These are phyloP conservation scores for Mizuhopecten yessoensis DNA, from an alignment of 1,140 invertebrate genomes.

Conservation along the genomic window DNA sequence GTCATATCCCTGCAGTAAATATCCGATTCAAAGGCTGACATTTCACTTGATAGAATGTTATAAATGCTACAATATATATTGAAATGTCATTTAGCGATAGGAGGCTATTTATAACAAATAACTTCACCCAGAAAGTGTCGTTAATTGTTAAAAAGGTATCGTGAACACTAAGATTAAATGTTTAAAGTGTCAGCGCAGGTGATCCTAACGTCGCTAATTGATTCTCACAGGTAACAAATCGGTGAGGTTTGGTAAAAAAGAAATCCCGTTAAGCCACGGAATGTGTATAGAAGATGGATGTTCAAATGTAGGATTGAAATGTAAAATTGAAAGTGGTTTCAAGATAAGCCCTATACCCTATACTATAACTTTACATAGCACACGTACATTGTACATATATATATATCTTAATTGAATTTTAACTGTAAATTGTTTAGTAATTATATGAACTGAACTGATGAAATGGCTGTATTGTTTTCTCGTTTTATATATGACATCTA, in stretches of 20 bases:
- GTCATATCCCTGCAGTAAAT: neutral
- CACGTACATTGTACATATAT: neutral
- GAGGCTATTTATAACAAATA: neutral
- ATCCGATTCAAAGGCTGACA: neutral
- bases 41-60: neutral
- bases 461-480: no score
- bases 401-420: neutral
- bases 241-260: neutral
- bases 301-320: neutral
- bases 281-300: neutral
- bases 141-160: slow-evolving; percentile 21
- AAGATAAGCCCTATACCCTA: neutral
- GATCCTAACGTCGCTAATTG: neutral
- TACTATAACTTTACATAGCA: neutral
- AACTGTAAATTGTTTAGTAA: neutral
- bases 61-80: slow-evolving; percentile 32
- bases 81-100: slow-evolving; percentile 27
- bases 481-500: no score
- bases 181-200: slow-evolving; percentile 14
- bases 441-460: neutral
- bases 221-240: slow-evolving; percentile 23
- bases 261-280: neutral
- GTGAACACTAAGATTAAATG: neutral
- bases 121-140: neutral
- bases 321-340: neutral